These are phyloP conservation scores for Molossus alvarezi DNA, from an alignment of 2,797 vertebrate species.

Conservation along the genomic window DNA sequence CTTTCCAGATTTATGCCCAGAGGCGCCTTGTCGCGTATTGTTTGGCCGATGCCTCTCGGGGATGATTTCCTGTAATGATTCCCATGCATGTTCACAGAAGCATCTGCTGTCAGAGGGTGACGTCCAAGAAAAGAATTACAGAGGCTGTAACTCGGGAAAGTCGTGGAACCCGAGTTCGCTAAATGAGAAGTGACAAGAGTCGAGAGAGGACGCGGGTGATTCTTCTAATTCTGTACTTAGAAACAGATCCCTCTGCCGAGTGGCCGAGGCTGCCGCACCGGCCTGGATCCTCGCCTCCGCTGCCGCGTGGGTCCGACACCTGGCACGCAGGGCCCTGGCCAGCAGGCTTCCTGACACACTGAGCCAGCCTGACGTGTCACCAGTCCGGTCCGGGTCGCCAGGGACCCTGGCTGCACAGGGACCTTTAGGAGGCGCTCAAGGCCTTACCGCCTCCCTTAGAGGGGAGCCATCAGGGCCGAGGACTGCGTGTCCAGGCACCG, in stretches of 20 bases:
- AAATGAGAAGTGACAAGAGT: conserved; percentile 73
- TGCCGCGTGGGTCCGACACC: background rate
- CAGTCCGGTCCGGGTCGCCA: rapidly evolving
- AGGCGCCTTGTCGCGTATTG: conserved; percentile 78
- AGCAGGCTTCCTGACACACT: no score
- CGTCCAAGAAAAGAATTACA: conserved; percentile 82
- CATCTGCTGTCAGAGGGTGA: conserved; percentile 66
- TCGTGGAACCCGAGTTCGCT: background rate
- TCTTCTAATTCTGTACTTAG: conserved; percentile 83
- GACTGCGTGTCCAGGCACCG: background rate
- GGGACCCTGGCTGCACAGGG: background rate
- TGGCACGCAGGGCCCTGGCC: rapidly evolving
- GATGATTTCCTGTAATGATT: conserved; percentile 81
- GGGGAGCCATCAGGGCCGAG: background rate
- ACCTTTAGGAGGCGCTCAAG: background rate
- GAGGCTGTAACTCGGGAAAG: conserved; percentile 78
- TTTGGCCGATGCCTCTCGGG: conserved; percentile 77
- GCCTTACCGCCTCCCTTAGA: background rate
- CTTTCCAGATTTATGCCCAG: conserved; percentile 79
- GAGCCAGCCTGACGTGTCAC: rapidly evolving
- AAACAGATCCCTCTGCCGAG: conserved; percentile 54
- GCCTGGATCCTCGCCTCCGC: conserved; percentile 62
- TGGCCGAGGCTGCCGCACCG: conserved; percentile 72
- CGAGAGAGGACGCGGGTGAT: conserved; percentile 72
- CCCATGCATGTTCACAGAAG: conserved; percentile 76